These are phyloP conservation scores for Thymallus thymallus DNA, from an alignment of 2,113 vertebrate species.

Conservation along the genomic window DNA sequence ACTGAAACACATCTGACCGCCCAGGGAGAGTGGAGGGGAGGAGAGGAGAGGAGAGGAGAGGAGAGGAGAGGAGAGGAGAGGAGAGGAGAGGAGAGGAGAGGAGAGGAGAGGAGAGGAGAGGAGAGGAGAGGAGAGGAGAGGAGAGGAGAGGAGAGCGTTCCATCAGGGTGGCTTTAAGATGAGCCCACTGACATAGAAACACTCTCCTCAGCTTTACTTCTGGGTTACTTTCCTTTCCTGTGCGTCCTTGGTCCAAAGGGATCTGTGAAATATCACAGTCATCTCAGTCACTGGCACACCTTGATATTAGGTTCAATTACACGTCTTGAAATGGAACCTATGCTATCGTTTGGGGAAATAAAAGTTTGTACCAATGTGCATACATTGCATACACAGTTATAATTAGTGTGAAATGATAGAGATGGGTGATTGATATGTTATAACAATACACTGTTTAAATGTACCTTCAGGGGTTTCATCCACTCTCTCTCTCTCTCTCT, in stretches of 20 bases:
- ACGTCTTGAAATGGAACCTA: background rate
- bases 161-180: constrained; percentile 70
- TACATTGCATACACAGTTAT: background rate
- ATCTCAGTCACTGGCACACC: background rate
- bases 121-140: background rate
- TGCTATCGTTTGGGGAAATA: background rate
- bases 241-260: background rate
- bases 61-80: too few relatives aligned
- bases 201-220: constrained; percentile 37
- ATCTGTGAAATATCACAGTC: background rate
- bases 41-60: too few relatives aligned
- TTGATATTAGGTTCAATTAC: background rate
- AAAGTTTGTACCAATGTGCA: background rate
- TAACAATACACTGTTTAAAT: too few relatives aligned
- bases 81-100: too few relatives aligned
- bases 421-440: background rate
- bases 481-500: background rate
- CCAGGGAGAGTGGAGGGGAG: too few relatives aligned
- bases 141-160: constrained; percentile 36
- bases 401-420: background rate
- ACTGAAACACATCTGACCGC: too few relatives aligned
- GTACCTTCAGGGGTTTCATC: too few relatives aligned
- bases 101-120: background rate
- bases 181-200: constrained; percentile 68
- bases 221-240: constrained; percentile 21